Base-by-base conservation (phyloP, 2,113 vertebrate species). In the Boleophthalmus pectinirostris region DNA sequence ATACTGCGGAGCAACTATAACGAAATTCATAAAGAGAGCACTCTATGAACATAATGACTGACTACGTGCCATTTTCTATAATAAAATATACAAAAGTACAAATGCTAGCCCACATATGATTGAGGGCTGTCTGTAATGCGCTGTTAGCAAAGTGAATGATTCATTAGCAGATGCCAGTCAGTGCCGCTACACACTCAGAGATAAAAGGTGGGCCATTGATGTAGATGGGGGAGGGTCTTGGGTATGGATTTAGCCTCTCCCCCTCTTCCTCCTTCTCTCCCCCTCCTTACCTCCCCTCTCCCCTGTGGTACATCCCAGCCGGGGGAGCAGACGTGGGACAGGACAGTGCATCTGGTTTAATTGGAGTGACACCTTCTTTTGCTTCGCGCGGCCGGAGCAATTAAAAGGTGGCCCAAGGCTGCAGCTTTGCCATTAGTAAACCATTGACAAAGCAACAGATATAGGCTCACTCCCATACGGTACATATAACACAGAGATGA, bases 341-440 rank as follows among this genome's bases (percentile, higher is more conserved):
- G 78, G 75, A 84, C 73, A 68, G 70, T 74, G 47, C 38, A 60
- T 75, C 74, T 80, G 85, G 81, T 91, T 91, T 93, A 92, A 92
- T 88, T 92, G 90, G 84, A 87, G 88, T 86, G 89, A 79, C 89
- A 87, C 86, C 88, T 29, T 91, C 84, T 58, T 85, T 88, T 82
- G 80, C 80, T 86, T 87, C 77, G 81, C 83, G 82, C 76, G 87
- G 85, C 83, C 86, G 83, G 88, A 84, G 87, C 86, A 93, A 92
- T 92, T 93, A 92, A 92, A 91, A 88, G 68, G 82, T 90, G 83
- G 85, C 90, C 91, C 64, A 77, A 79, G 90, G 93, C 84, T 78
- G 65, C 80, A 72, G 66, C 77, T 81, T 87, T 79, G 80, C 85
- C 76, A 83, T 90, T 85, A 91, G 60, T 69, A 80, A 82, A 77